Percentiles rank a stretch among this genome's conserved stretches.
phyloP scores from a whole-genome alignment of 2,113 vertebrate genomes.

The Suncus etruscus region DNA sequence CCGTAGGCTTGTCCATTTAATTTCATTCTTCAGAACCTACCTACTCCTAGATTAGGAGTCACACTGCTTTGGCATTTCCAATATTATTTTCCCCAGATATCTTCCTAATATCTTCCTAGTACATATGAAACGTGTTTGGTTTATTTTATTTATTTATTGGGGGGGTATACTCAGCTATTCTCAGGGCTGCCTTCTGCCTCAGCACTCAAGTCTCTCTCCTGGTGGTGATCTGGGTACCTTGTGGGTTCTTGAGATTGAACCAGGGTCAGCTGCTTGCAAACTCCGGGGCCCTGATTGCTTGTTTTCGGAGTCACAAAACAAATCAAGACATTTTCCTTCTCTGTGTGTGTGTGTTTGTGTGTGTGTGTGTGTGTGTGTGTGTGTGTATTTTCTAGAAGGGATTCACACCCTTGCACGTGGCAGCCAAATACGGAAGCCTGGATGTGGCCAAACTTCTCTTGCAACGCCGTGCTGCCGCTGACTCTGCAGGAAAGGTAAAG shows the following conservation, averaged over 20 bases:
- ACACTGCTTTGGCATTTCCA: background rate
- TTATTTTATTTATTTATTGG: no score
- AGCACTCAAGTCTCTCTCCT: no score
- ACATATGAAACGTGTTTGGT: no score
- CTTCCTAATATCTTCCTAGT: no score
- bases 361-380: constrained; percentile 29
- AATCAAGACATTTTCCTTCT: background rate
- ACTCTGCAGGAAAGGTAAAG: constrained; percentile 95
- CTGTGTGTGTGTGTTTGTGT: constrained; percentile 51
- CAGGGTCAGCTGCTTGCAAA: no score
- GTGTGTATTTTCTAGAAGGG: constrained; percentile 91
- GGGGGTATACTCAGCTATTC: no score
- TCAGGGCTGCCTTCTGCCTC: no score
- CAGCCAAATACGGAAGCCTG: constrained; percentile 96
- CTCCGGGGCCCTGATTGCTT: no score
- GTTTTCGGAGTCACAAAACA: background rate
- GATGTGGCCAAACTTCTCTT: constrained; percentile 97
- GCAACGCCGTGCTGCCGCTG: constrained; percentile 92
- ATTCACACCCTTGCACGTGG: constrained; percentile 97
- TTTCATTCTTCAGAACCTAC: background rate
- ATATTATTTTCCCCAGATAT: background rate
- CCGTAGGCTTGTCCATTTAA: background rate
- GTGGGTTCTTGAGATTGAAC: no score
- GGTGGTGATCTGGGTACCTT: no score
- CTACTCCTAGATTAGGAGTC: background rate